Percentiles rank a stretch among this genome's conserved stretches.
Conservation (phyloP, 2,113 vertebrate genomes). For the Sturnira hondurensis region DNA sequence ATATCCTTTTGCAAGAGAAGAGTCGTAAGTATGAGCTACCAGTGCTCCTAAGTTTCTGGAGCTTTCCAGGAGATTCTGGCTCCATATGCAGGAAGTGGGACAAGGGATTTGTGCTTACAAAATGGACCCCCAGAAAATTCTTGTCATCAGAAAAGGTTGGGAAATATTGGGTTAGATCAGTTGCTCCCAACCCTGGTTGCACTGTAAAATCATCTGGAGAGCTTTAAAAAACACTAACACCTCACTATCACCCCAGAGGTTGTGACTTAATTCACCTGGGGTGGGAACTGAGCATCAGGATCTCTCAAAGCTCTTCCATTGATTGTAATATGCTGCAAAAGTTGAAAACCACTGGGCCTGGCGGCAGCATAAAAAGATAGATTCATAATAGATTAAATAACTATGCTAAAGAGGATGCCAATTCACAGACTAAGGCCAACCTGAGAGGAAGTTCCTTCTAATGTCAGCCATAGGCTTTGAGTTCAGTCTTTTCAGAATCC, state of each 20-base stretch:
- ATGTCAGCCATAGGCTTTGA: background rate
- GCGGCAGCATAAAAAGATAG: background rate
- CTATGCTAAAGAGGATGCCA: background rate
- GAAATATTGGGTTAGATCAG: background rate
- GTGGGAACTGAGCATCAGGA: background rate
- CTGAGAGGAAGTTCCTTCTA: background rate
- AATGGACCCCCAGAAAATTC: background rate
- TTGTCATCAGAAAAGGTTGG: background rate
- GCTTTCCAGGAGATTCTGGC: background rate
- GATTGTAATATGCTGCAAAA: background rate
- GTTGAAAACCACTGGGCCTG: background rate
- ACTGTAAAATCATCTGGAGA: background rate
- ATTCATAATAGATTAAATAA: background rate
- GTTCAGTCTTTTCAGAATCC: background rate
- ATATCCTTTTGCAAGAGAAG: background rate
- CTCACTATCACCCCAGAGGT: background rate
- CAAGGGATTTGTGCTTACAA: background rate
- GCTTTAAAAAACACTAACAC: background rate
- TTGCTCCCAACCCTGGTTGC: background rate
- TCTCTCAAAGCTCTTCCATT: background rate
- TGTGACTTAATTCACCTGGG: background rate
- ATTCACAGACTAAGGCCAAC: background rate
- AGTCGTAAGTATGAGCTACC: background rate
- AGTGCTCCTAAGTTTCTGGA: background rate
- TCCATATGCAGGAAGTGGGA: background rate